Conservation (phyloP, 2,113 vertebrate genomes). For the Chlorodrepanis virens region DNA sequence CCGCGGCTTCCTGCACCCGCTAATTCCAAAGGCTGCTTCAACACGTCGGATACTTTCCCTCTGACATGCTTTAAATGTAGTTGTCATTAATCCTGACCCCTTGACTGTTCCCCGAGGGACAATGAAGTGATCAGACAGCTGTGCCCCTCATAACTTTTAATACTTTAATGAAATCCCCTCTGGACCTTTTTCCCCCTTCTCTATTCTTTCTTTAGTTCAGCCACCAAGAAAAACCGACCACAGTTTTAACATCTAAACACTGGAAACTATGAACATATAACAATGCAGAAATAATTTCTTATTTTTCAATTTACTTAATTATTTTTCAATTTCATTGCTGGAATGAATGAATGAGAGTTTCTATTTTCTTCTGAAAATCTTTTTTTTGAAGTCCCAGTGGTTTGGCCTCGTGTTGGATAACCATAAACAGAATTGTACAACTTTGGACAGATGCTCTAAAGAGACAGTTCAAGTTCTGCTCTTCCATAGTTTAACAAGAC, state of each 20-base stretch:
- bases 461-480: constrained; percentile 46
- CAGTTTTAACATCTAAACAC: constrained; percentile 49
- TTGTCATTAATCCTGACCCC: constrained; percentile 62
- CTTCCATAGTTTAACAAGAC: constrained; percentile 56
- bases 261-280: constrained; percentile 68
- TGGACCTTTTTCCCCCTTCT: constrained; percentile 11
- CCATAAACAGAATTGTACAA: constrained; percentile 62
- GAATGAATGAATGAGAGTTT: constrained; percentile 59
- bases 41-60: constrained; percentile 47
- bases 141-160: constrained; percentile 57
- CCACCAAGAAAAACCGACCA: constrained; percentile 32
- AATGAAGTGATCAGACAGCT: constrained; percentile 62
- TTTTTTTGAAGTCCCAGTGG: constrained; percentile 63
- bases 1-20: neutral
- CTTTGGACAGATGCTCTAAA: constrained; percentile 47
- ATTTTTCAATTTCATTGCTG: constrained; percentile 64
- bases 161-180: constrained; percentile 65
- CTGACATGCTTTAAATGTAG: constrained; percentile 46
- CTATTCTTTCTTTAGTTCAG: constrained; percentile 54
- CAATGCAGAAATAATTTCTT: constrained; percentile 62
- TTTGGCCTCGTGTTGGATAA: constrained; percentile 52
- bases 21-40: constrained; percentile 53
- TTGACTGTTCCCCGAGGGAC: constrained; percentile 47
- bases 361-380: constrained; percentile 57
- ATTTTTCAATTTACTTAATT: constrained; percentile 68